phyloP scores from a whole-genome alignment of 2,113 vertebrate species.

The Rhinopomastus cyanomelas region DNA sequence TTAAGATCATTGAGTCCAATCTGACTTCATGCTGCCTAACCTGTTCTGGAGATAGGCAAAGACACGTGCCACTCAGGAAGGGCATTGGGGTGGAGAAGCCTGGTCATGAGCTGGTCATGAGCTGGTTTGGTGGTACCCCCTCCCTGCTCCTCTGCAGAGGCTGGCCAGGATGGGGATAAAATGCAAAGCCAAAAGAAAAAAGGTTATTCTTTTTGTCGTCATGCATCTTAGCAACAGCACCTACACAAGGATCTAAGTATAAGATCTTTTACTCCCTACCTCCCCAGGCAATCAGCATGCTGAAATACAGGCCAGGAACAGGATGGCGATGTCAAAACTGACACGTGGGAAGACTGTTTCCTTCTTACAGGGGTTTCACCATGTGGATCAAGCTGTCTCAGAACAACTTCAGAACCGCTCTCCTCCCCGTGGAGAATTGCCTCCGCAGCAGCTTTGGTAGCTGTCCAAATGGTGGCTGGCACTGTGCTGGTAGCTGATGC shows the following conservation, averaged over 20 bases:
- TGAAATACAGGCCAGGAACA: constrained; percentile 25
- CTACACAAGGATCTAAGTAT: constrained; percentile 51
- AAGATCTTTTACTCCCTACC: constrained; percentile 30
- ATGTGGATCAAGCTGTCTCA: background rate
- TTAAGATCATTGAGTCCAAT: background rate
- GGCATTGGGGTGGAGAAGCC: background rate
- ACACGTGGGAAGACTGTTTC: constrained; percentile 25
- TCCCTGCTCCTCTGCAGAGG: background rate
- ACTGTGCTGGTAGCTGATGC: background rate
- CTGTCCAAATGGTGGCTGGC: constrained; percentile 2
- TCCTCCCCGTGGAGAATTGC: constrained; percentile 7
- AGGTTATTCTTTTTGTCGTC: background rate
- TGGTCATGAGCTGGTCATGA: accelerated
- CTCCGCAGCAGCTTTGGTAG: constrained; percentile 1
- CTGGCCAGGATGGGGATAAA: background rate
- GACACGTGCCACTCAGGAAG: accelerated
- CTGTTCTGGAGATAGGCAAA: background rate
- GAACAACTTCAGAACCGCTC: constrained; percentile 7
- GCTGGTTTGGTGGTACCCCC: background rate
- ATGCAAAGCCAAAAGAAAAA: background rate
- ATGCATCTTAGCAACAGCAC: constrained; percentile 55
- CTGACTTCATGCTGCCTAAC: background rate
- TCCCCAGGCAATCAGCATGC: constrained; percentile 55
- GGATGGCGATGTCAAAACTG: constrained; percentile 37
- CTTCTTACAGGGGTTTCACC: background rate